A percentile compares a stretch with the other conserved stretches of the same genome.
Evolutionary conservation across 2,113 vertebrate genomes (phyloP).

Genomic region (Nerophis lumbriciformis): DNA sequence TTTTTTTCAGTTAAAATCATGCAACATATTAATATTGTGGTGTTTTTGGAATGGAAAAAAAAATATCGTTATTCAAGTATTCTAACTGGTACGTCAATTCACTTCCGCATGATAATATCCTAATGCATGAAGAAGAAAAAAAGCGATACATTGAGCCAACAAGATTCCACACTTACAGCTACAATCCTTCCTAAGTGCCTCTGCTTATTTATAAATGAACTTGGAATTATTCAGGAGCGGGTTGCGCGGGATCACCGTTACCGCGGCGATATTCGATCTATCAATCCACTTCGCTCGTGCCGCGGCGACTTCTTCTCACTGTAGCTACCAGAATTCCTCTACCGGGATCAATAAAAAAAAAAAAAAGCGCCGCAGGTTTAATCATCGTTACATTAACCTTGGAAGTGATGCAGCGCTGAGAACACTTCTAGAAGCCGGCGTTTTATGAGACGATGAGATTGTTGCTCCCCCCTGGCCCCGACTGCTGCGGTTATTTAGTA

Average conservation of each 20-base stretch:
- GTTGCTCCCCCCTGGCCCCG: conserved; percentile 17
- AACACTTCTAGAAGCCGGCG: conserved; percentile 13
- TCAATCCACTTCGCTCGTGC: background rate
- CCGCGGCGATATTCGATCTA: background rate
- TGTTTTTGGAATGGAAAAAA: no score
- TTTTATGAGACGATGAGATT: conserved; percentile 28
- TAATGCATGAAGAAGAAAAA: background rate
- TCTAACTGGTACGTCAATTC: no score
- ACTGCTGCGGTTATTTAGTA: conserved; percentile 32
- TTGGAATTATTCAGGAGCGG: background rate
- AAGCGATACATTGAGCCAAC: background rate
- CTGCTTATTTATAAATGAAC: conserved; percentile 4
- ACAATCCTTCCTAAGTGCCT: background rate
- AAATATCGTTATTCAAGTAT: no score
- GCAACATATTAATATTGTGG: no score
- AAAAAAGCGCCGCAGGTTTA: conserved; percentile 16
- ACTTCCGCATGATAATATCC: no score
- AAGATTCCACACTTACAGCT: background rate
- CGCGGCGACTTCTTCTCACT: conserved; percentile 1
- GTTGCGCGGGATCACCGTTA: background rate
- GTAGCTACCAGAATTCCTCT: conserved; percentile 10
- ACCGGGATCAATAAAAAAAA: conserved; percentile 27
- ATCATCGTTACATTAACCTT: conserved; percentile 30
- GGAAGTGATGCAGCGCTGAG: conserved; percentile 14
- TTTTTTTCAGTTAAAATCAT: no score